A percentile compares a stretch with the other conserved stretches of the same genome.
phyloP scores from a whole-genome alignment of 2,797 vertebrate species.

The Schizothorax lantsangensis region DNA sequence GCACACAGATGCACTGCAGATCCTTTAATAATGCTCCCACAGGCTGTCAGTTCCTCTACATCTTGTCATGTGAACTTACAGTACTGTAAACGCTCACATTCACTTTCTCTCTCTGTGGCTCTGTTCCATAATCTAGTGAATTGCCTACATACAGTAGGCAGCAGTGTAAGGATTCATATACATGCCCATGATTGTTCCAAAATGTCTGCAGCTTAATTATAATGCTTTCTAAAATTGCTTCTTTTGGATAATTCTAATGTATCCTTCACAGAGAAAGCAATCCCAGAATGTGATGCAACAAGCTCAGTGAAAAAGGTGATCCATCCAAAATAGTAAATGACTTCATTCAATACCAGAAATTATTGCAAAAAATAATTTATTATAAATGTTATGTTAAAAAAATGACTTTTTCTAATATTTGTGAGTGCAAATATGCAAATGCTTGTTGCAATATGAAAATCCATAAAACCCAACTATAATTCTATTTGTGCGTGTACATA shows the following conservation, averaged over 20 bases:
- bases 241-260: neutral
- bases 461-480: neutral
- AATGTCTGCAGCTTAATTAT: neutral
- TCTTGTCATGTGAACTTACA: neutral
- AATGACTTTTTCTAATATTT: neutral
- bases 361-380: neutral
- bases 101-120: neutral
- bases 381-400: neutral
- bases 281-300: neutral
- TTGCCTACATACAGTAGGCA: neutral
- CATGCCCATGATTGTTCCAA: neutral
- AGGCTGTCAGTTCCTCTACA: conserved; percentile 19
- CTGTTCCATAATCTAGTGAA: neutral
- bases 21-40: conserved; percentile 27
- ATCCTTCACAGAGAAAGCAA: neutral
- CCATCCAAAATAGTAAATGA: neutral
- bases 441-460: too few relatives aligned
- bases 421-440: neutral
- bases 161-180: neutral
- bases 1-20: conserved; percentile 31
- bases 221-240: neutral
- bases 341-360: neutral
- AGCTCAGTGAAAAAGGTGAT: neutral
- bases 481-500: neutral
- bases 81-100: neutral